Evolutionary conservation across 2,113 vertebrate species (phyloP).

Genomic region (Orycteropus afer): DNA sequence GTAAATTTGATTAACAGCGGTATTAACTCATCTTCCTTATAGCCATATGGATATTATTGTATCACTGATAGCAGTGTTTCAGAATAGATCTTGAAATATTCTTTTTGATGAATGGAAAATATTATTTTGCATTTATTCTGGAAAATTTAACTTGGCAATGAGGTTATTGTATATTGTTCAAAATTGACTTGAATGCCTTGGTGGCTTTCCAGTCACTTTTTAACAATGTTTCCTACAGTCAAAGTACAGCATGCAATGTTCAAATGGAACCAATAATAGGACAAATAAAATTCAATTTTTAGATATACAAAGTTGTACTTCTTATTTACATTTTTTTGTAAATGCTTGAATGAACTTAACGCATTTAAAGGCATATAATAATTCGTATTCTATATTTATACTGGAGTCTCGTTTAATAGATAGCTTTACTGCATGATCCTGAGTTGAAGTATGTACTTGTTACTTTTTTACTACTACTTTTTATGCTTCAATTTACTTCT

Average conservation of each 20-base stretch:
- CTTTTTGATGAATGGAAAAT: too few species aligned
- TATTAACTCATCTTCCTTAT: too few species aligned
- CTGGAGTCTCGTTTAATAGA: background rate
- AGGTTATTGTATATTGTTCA: background rate
- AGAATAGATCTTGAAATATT: too few species aligned
- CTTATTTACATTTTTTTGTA: constrained; percentile 8
- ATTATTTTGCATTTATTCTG: constrained; percentile 20
- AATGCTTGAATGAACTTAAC: background rate
- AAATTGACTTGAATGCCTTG: constrained; percentile 17
- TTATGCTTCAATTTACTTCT: background rate
- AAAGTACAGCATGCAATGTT: background rate
- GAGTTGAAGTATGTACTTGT: background rate
- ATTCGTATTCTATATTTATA: background rate
- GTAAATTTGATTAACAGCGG: too few species aligned
- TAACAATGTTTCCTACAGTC: background rate
- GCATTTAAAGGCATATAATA: constrained; percentile 25
- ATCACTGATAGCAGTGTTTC: too few species aligned
- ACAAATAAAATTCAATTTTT: constrained; percentile 12
- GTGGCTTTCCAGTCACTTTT: background rate
- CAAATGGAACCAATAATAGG: background rate
- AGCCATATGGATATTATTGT: too few species aligned
- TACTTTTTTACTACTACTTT: background rate
- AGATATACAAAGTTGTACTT: background rate
- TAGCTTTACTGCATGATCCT: background rate
- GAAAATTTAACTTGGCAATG: background rate